These are phyloP conservation scores for Fragum fragum DNA, from an alignment of 2,888 invertebrate species.

Conservation along the genomic window DNA sequence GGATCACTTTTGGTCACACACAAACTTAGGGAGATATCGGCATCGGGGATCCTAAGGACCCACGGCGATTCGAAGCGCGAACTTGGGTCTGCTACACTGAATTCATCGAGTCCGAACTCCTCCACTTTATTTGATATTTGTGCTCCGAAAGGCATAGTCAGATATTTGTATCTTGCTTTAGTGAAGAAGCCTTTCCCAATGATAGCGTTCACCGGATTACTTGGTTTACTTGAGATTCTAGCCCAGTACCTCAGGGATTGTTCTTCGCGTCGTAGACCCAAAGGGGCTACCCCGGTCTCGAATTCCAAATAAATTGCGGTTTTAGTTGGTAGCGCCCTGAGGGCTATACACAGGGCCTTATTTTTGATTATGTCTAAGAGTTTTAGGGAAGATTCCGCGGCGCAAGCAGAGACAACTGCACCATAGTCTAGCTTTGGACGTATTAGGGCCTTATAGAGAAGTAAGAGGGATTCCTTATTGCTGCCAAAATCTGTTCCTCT, in stretches of 20 bases:
- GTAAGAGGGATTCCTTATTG: not conserved
- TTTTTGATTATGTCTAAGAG: constrained; percentile 5
- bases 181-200: not conserved
- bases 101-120: not conserved
- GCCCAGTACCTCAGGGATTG: constrained; percentile 25
- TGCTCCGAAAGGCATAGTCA: not conserved
- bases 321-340: constrained; percentile 10
- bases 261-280: not conserved
- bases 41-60: not conserved
- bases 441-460: constrained; percentile 24
- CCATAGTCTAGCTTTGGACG: constrained; percentile 27
- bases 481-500: constrained; percentile 27
- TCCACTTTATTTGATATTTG: not conserved
- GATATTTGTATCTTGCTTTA: constrained; percentile 7
- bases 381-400: not conserved
- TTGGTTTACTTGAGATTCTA: not conserved
- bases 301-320: not conserved
- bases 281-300: constrained; percentile 15
- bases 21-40: constrained; percentile 7
- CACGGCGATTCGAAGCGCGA: constrained; percentile 2
- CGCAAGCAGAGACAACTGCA: constrained; percentile 19
- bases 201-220: constrained; percentile 19
- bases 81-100: not conserved
- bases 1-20: not conserved
- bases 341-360: constrained; percentile 20